Evolutionary conservation across 2,797 vertebrate species (phyloP).

Genomic region (Amblyopsis hoosieri): DNA sequence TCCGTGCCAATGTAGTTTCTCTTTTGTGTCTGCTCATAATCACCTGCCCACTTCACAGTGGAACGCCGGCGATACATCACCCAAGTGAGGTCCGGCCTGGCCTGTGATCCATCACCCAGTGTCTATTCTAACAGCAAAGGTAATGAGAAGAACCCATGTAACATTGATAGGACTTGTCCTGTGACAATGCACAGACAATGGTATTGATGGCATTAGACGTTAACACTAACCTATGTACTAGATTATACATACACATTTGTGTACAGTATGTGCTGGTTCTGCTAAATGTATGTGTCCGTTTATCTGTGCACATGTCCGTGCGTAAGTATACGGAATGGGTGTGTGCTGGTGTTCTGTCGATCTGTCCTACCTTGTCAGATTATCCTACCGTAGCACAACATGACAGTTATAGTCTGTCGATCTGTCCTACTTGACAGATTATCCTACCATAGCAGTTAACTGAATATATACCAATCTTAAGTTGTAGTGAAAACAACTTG

Average conservation of each 20-base stretch:
- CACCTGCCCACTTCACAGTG: slow-evolving; percentile 73
- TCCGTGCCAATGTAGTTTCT: slow-evolving; percentile 50
- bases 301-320: background rate
- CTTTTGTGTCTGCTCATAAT: slow-evolving; percentile 70
- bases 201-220: slow-evolving; percentile 42
- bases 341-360: too few species aligned
- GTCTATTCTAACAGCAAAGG: slow-evolving; percentile 71
- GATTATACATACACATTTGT: too few species aligned
- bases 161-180: slow-evolving; percentile 67
- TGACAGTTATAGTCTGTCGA: too few species aligned
- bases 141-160: slow-evolving; percentile 78
- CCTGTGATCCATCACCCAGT: slow-evolving; percentile 75
- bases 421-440: too few species aligned
- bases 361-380: too few species aligned
- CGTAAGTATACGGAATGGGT: background rate
- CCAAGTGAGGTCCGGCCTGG: slow-evolving; percentile 77
- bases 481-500: too few species aligned
- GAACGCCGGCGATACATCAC: slow-evolving; percentile 76
- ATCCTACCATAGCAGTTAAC: too few species aligned
- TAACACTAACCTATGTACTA: background rate
- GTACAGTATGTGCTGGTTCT: background rate
- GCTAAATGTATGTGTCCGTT: background rate
- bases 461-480: too few species aligned
- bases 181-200: slow-evolving; percentile 53
- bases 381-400: too few species aligned